phyloP scores from a whole-genome alignment of 2,888 invertebrate species.

The Diarsia brunnea region DNA sequence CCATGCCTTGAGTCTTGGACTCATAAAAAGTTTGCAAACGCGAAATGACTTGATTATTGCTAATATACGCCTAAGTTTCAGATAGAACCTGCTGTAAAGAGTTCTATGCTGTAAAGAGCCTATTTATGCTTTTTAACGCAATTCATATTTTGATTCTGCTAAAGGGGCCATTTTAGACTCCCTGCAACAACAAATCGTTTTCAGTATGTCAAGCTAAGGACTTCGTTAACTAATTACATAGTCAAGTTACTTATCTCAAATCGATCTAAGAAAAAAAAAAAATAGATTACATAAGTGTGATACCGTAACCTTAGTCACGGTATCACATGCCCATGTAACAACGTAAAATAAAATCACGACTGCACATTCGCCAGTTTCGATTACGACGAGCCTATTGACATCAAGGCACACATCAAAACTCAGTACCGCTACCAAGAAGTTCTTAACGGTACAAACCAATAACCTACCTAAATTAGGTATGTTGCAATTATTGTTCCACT shows the following conservation, averaged over 20 bases:
- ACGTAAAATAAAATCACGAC: too few relatives aligned
- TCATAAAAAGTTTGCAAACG: background rate
- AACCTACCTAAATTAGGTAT: slow-evolving; percentile 77
- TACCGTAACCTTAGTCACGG: too few relatives aligned
- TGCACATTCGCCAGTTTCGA: background rate
- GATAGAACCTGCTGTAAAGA: background rate
- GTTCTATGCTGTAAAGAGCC: too few relatives aligned
- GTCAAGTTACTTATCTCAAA: background rate
- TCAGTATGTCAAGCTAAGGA: background rate
- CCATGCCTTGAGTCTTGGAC: background rate
- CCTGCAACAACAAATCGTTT: background rate
- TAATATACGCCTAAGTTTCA: too few relatives aligned
- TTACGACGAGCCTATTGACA: background rate
- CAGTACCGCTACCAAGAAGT: background rate
- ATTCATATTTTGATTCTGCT: too few relatives aligned
- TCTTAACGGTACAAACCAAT: background rate
- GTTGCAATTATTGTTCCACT: slow-evolving; percentile 81
- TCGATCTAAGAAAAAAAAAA: background rate
- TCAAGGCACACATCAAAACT: background rate
- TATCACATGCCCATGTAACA: too few relatives aligned
- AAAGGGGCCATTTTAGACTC: too few relatives aligned
- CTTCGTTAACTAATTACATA: too few relatives aligned
- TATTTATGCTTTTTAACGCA: too few relatives aligned
- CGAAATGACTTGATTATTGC: too few relatives aligned
- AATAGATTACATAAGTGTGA: background rate